These are phyloP conservation scores for Danionella cerebrum DNA, from an alignment of 2,113 vertebrate species.

Conservation along the genomic window DNA sequence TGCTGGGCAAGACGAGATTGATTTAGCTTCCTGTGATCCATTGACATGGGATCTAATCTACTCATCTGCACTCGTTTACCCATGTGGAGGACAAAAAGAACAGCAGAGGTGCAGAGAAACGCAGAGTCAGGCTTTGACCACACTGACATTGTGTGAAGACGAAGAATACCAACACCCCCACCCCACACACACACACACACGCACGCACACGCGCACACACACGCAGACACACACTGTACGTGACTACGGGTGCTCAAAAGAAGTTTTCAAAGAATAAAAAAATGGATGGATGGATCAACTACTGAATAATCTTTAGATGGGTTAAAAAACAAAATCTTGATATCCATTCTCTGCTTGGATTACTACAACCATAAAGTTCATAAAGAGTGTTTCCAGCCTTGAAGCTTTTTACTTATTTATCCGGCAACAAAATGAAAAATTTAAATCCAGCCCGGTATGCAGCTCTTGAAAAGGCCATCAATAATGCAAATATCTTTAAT, in stretches of 20 bases:
- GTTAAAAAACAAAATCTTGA: no score
- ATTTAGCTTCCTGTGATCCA: conserved; percentile 6
- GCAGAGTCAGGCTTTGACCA: neutral
- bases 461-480: conserved; percentile 2
- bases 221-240: no score
- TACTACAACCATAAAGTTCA: neutral
- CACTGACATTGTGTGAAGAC: neutral
- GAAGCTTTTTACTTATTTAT: conserved; percentile 19
- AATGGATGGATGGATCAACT: no score
- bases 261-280: no score
- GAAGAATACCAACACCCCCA: no score
- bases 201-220: no score
- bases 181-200: neutral
- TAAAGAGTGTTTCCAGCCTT: neutral
- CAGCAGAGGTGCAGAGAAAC: neutral
- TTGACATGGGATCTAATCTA: conserved; percentile 11
- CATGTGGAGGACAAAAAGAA: conserved; percentile 18
- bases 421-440: conserved; percentile 2
- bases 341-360: no score
- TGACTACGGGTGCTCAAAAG: neutral
- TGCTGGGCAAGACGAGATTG: conserved; percentile 17
- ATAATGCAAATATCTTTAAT: conserved; percentile 33
- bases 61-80: conserved; percentile 11
- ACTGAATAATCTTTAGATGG: no score
- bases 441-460: conserved; percentile 5